phyloP scores from a whole-genome alignment of 1,140 invertebrate species.

The Neelides sp. region DNA sequence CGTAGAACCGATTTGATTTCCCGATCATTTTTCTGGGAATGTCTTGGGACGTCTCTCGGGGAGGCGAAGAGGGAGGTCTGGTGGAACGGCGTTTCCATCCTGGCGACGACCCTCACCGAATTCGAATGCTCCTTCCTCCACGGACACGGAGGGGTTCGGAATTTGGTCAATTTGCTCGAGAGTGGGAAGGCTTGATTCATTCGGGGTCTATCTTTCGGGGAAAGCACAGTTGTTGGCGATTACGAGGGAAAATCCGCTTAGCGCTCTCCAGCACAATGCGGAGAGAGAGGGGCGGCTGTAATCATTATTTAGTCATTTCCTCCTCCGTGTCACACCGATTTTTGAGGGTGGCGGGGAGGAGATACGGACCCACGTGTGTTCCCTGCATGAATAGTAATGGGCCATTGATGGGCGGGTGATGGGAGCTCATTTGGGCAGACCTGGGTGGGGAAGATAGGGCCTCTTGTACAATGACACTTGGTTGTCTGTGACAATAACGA shows the following conservation, averaged over 20 bases:
- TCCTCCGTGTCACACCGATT: background rate
- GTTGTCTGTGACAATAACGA: too few relatives aligned
- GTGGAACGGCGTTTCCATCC: conserved; percentile 2
- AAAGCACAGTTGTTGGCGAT: conserved; percentile 30
- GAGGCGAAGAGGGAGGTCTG: background rate
- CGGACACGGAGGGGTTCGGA: conserved; percentile 5
- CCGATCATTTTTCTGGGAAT: conserved; percentile 23
- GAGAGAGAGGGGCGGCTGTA: too few relatives aligned
- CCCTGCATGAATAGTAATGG: conserved; percentile 3
- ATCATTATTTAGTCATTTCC: background rate
- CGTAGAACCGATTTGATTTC: conserved; percentile 27
- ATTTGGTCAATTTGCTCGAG: conserved; percentile 25
- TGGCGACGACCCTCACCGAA: too few relatives aligned
- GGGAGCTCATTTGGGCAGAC: too few relatives aligned
- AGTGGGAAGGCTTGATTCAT: conserved; percentile 24
- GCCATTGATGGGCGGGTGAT: too few relatives aligned
- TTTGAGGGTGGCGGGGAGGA: too few relatives aligned
- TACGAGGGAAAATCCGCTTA: conserved; percentile 23
- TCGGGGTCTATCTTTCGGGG: conserved; percentile 18
- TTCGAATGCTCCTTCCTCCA: too few relatives aligned
- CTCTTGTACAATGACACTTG: conserved; percentile 2
- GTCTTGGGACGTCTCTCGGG: conserved; percentile 4
- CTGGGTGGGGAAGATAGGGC: too few relatives aligned
- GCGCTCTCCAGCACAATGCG: background rate
- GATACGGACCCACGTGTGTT: background rate